These are phyloP conservation scores for Grantiella picta DNA, from an alignment of 2,113 vertebrate genomes.

Conservation along the genomic window DNA sequence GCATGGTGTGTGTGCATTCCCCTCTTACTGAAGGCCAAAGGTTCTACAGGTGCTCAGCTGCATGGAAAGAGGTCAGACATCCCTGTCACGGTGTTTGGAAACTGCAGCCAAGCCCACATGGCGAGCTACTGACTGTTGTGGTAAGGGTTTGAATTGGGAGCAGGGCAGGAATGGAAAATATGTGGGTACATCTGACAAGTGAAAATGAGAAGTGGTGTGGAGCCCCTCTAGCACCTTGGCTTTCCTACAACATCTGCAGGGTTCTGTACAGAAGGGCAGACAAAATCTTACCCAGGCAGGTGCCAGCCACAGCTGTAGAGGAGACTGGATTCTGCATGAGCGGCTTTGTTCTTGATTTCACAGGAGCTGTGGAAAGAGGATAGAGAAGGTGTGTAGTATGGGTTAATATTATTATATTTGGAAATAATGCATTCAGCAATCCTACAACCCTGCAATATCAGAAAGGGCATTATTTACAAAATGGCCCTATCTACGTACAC, in stretches of 20 bases:
- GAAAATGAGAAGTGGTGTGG: not conserved
- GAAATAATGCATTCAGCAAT: not conserved
- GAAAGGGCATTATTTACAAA: constrained; percentile 39
- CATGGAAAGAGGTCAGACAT: not conserved
- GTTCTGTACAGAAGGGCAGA: not conserved
- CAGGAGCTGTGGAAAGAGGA: not conserved
- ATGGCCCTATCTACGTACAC: not conserved
- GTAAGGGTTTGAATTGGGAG: not conserved
- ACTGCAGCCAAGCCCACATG: not conserved
- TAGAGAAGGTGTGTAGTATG: not conserved
- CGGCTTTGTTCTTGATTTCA: not conserved
- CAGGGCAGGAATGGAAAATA: not conserved
- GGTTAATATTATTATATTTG: not conserved
- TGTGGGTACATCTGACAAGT: not conserved
- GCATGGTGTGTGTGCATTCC: not conserved
- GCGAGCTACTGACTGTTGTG: not conserved
- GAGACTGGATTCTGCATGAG: not conserved
- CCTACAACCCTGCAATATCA: not conserved
- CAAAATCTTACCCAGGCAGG: not conserved
- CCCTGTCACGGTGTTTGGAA: not conserved
- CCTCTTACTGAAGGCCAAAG: not conserved
- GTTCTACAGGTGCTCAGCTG: not conserved
- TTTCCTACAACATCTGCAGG: not conserved
- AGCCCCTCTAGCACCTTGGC: not conserved
- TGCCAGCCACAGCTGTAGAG: not conserved